phyloP scores from a whole-genome alignment of 2,113 vertebrate species.

The Tetrao urogallus region DNA sequence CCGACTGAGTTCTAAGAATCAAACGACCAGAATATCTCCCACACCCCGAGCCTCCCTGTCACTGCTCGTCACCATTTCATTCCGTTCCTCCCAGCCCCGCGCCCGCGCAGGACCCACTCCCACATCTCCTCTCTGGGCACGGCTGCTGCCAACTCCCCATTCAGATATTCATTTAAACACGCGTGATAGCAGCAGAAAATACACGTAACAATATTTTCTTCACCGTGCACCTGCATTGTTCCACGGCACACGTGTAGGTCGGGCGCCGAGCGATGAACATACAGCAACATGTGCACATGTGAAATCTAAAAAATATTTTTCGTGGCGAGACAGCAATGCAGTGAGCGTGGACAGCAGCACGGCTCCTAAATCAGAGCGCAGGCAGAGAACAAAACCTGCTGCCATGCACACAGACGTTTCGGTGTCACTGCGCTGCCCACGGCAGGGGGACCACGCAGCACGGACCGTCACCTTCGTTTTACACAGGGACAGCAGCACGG shows the following conservation, averaged over 20 bases:
- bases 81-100: constrained; percentile 88
- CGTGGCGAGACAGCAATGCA: neutral
- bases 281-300: neutral
- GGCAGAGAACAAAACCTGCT: constrained; percentile 21
- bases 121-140: constrained; percentile 77
- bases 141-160: constrained; percentile 65
- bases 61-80: constrained; percentile 87
- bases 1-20: constrained; percentile 99
- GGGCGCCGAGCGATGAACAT: neutral
- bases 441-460: neutral
- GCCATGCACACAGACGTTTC: neutral
- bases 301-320: neutral
- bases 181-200: constrained; percentile 71
- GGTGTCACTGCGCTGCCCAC: neutral
- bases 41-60: constrained; percentile 90
- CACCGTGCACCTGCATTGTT: constrained; percentile 6
- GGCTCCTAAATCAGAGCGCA: neutral
- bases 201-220: constrained; percentile 55
- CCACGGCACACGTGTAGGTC: neutral
- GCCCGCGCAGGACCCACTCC: constrained; percentile 86
- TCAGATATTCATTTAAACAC: constrained; percentile 77
- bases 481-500: neutral
- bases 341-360: neutral
- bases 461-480: neutral
- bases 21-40: constrained; percentile 95